Percentiles rank a stretch among this genome's conserved stretches.
phyloP scores from a whole-genome alignment of 30 jellyfish, hydroid and myxozoan genomes.

The Hydra vulgaris region DNA sequence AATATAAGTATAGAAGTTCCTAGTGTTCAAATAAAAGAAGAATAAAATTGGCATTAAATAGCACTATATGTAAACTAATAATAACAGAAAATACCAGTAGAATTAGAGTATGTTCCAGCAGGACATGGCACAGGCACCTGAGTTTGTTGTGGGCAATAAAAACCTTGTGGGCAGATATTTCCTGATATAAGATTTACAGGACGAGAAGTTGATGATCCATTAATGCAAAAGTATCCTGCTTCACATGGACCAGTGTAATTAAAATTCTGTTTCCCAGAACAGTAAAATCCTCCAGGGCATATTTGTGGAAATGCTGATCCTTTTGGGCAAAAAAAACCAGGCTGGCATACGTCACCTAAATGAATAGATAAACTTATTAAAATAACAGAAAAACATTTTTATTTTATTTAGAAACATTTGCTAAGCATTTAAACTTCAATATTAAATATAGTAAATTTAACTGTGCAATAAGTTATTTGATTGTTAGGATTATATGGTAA shows the following conservation, averaged over 20 bases:
- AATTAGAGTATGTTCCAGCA: constrained; percentile 67
- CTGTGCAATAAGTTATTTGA: too few relatives aligned
- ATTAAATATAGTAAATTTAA: too few relatives aligned
- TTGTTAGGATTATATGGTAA: too few relatives aligned
- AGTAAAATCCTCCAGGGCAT: constrained; percentile 76
- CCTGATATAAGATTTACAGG: constrained; percentile 69
- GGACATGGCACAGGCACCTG: constrained; percentile 65
- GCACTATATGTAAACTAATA: too few relatives aligned
- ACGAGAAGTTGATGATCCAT: constrained; percentile 60
- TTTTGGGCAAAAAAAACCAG: constrained; percentile 81
- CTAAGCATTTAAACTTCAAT: too few relatives aligned
- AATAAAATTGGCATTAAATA: too few relatives aligned
- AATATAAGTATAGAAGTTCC: too few relatives aligned
- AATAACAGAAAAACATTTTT: not conserved
- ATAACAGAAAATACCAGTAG: constrained; percentile 53
- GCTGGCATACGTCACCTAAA: constrained; percentile 91
- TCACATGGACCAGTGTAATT: constrained; percentile 73
- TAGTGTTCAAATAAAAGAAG: too few relatives aligned
- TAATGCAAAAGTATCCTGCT: constrained; percentile 68
- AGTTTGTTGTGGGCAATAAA: constrained; percentile 55
- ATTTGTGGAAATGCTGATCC: constrained; percentile 69
- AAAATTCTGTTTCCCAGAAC: constrained; percentile 61
- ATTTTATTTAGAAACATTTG: too few relatives aligned
- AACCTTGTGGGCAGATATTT: constrained; percentile 73
- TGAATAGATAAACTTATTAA: not conserved